Evolutionary conservation across 2,113 vertebrate species (phyloP), one percentile per base, ranked within the genome.

Genomic region (Lamprotornis superbus): DNA sequence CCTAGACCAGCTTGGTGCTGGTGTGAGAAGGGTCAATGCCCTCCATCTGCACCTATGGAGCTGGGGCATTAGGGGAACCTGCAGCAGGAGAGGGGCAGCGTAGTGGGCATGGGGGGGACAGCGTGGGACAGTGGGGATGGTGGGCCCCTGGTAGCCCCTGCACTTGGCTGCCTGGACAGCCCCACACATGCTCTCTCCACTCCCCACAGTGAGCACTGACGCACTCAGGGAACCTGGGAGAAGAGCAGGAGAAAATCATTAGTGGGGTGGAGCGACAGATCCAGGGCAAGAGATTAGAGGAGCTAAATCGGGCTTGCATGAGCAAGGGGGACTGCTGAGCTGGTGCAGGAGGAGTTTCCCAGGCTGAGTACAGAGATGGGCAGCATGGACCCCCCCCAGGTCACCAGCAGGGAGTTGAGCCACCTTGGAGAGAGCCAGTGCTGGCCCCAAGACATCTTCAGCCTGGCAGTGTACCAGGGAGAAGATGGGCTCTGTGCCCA

Each of bases 221-320:
- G 5, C 60, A 47, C 68, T 81, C 42, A 3, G 52, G 90, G 89
- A 52, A 95, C 90, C 91, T 71, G 95, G 24, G 94, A 95, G 90
- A 90, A 74, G 56, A 96, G 83, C 91, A 90, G 64, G 56, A 95
- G 91, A 96, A 97, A 97, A 97, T 95, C 95, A 92, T 97, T 97
- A 96, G 94, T 84, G 89, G 96, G 89, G 94, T 97, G 94, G 96
- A 96, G 91, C 91, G 91, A 97, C 96, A 96, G 95, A 97, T 97
- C 95, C 95, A 95, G 95, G 95, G 80, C 94, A 96, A 83, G 95
- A 92, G 96, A 97, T 97, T 97, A 97, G 86, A 95, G 77, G 61
- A 95, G 93, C 94, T 97, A 97, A 94, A 97, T 95, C 30, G 1
- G 87, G 94, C 91, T 95, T 16, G 39, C 83, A 81, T 9, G 33